phyloP scores from a whole-genome alignment of 2,113 vertebrate species.

The Microtus montanus region DNA sequence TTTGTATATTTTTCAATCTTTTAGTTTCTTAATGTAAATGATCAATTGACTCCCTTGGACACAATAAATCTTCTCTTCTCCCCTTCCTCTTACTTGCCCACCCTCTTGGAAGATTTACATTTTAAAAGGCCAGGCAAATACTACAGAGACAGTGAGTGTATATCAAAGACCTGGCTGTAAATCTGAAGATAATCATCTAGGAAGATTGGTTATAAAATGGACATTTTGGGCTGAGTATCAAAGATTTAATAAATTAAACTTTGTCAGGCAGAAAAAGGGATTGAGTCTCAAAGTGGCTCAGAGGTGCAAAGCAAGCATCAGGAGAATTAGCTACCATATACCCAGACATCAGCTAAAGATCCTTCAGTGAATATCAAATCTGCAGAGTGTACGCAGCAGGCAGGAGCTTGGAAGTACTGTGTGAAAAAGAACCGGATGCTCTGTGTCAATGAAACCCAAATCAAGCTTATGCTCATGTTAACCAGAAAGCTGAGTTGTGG shows the following conservation, averaged over 20 bases:
- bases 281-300: slow-evolving; percentile 28
- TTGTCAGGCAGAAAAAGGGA: slow-evolving; percentile 6
- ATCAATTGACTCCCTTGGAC: neutral
- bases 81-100: neutral
- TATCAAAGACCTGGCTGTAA: slow-evolving; percentile 47
- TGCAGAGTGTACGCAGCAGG: neutral
- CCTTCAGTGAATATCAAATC: neutral
- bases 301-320: neutral
- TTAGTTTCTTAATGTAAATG: slow-evolving; percentile 45
- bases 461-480: neutral
- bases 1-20: slow-evolving; percentile 45
- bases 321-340: neutral
- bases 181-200: slow-evolving; percentile 54
- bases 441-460: neutral
- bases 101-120: slow-evolving; percentile 52
- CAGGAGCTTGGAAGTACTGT: neutral
- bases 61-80: neutral
- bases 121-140: slow-evolving; percentile 59
- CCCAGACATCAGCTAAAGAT: neutral
- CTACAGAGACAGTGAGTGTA: slow-evolving; percentile 20
- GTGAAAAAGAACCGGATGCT: neutral
- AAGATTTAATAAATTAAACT: slow-evolving; percentile 61
- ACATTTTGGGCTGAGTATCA: slow-evolving; percentile 52
- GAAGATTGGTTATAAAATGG: slow-evolving; percentile 57
- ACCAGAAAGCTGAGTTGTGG: neutral